Evolutionary conservation across 2,797 vertebrate species (phyloP), one percentile per base, ranked within the genome.

Genomic region (Staurois parvus): DNA sequence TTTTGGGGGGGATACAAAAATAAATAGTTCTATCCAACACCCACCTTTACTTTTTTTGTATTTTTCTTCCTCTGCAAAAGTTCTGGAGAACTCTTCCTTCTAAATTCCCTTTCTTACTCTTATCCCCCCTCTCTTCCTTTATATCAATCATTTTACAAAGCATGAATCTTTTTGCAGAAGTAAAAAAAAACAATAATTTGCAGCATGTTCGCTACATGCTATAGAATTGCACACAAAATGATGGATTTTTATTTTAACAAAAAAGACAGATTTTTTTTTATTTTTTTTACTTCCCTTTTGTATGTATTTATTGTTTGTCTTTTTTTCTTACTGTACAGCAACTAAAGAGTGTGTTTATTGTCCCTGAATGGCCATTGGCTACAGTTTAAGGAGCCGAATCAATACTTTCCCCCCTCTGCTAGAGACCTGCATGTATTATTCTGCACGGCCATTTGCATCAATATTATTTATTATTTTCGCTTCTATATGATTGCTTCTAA

Each of bases 1-100:
- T n/a, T n/a, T n/a, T n/a, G n/a, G 91, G 91, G 89, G 90, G 42
- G 19, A 78, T 85, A 91, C 89, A 92, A 91, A 90, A 90, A 87
- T 86, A 91, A 91, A 88, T 84, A 85, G 89, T 90, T 85, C 87
- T 72, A 32, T 66, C 13, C 17, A 52, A 52, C n/a, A n/a, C 15
- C 48, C 17, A 52, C 48, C 48, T 52, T 52, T 52, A 32, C 21
- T 34, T 24, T 26, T 69, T 45, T 45, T 45, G 12, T 67, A 13
- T 72, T 56, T 56, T n/a, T 5, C 26, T 19, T 30, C 34, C 26
- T 34, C 9, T 56, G 34, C 15, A 10, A 40, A 26, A 6, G 37
- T 62, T 81, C 30, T 48, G 19, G 3, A 4, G 17, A 52, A 52
- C 48, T 52, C 13, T 52, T 52, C 15, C 15, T 5, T 12, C 0